A percentile compares a stretch with the other conserved stretches of the same genome.
phyloP scores from a whole-genome alignment of 1,140 invertebrate species.

The Brachionus manjavacas region DNA sequence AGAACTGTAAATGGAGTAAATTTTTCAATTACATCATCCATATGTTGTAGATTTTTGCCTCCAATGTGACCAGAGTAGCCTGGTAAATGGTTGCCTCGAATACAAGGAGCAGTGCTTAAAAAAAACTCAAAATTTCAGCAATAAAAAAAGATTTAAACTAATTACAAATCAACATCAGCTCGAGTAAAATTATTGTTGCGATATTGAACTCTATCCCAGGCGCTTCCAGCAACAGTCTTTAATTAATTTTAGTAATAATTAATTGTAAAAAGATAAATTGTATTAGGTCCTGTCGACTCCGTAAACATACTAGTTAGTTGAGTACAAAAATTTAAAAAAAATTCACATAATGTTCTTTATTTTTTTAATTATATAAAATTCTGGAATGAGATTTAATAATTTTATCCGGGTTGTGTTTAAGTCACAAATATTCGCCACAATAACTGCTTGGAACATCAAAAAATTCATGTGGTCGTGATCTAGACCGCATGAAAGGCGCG shows the following conservation, averaged over 20 bases:
- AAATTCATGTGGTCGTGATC: too few relatives aligned
- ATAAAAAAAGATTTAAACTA: not conserved
- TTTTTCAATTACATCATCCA: constrained; percentile 29
- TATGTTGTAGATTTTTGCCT: not conserved
- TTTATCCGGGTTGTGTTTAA: too few relatives aligned
- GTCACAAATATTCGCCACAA: too few relatives aligned
- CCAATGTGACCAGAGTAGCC: constrained; percentile 28
- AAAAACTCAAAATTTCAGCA: not conserved
- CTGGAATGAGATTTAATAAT: too few relatives aligned
- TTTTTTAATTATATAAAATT: too few relatives aligned
- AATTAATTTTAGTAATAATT: not conserved
- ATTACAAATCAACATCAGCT: not conserved
- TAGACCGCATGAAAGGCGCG: too few relatives aligned
- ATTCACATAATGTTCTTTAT: too few relatives aligned
- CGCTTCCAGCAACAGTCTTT: constrained; percentile 12
- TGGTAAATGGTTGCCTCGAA: not conserved
- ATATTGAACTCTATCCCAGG: constrained; percentile 36
- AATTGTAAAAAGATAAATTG: too few relatives aligned
- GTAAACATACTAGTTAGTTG: too few relatives aligned
- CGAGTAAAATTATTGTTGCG: not conserved
- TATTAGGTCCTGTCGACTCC: too few relatives aligned
- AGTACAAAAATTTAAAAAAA: too few relatives aligned
- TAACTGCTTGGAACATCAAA: too few relatives aligned
- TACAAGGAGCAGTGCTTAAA: constrained; percentile 21
- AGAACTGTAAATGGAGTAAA: constrained; percentile 4